Evolutionary conservation across 1,140 invertebrate genomes (phyloP).

Genomic region (Brachystomella parvula): DNA sequence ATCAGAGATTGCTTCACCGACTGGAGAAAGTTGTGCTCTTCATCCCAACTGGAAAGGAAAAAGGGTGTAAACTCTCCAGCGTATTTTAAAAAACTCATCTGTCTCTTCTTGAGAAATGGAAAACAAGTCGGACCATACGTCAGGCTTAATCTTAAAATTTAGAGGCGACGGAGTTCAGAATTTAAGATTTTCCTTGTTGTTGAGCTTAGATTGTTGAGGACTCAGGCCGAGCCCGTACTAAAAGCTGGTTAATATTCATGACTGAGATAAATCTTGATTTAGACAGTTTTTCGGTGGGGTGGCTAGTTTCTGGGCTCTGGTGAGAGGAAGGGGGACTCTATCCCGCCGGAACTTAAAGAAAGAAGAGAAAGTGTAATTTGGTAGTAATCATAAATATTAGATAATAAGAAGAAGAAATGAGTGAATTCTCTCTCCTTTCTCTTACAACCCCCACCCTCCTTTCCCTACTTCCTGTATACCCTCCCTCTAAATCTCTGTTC

Average conservation of each 20-base stretch:
- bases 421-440: background rate
- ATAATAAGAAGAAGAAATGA: too few relatives aligned
- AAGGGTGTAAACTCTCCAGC: too few relatives aligned
- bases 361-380: constrained; percentile 13
- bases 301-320: background rate
- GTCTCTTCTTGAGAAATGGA: background rate
- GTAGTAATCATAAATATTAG: constrained; percentile 21
- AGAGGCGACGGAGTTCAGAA: background rate
- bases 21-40: background rate
- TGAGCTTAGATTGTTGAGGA: too few relatives aligned
- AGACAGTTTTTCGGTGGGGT: background rate
- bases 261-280: constrained; percentile 22
- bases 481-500: background rate
- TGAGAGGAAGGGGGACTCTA: background rate
- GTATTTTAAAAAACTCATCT: too few relatives aligned
- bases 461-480: too few relatives aligned
- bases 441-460: too few relatives aligned
- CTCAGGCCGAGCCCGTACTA: background rate
- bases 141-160: constrained; percentile 1
- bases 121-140: background rate
- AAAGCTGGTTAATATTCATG: constrained; percentile 9
- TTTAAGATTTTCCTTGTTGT: too few relatives aligned
- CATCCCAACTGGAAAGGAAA: too few relatives aligned
- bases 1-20: too few relatives aligned
- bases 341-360: background rate